Evolutionary conservation across 2,113 vertebrate genomes (phyloP), one percentile per base, ranked within the genome.

Genomic region (Tetraodon nigroviridis): DNA sequence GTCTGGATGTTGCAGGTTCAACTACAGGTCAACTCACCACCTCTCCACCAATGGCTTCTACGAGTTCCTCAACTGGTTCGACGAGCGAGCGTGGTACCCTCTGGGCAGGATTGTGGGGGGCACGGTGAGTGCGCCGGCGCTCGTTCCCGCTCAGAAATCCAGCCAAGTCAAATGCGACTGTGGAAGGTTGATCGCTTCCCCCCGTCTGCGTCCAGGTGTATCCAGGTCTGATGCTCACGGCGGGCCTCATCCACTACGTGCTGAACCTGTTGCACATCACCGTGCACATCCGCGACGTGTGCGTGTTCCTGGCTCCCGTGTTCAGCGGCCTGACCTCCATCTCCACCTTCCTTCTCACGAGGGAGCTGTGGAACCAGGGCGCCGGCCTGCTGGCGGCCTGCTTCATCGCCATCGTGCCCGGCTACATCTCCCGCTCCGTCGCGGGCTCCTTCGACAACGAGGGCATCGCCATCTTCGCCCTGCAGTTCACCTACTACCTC

Each of bases 61-160:
- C 69, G 97, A 99, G 89, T 99, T 99, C 90, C 93, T 99, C 84
- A 99, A 98, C 89, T 99, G 97, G 97, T 99, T 99, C 82, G 97
- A 99, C 66, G 97, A 99, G 87, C 92, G 97, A 88, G 96, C 97
- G 62, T 99, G 96, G 97, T 99, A 99, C 87, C 97, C 97, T 47
- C 81, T 99, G 81, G 97, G 97, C 88, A 93, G 97, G 89, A 99
- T 99, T 76, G 96, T 99, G 52, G 97, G 97, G 69, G 96, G 96
- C 82, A 99, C 97, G 69, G 97, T 99, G 92, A 94, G 96, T 93
- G 46, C 20, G 17, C 20, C 18, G 17, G 46, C 7, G 6, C 6
- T n/a, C 11, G 1, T 32, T 10, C 20, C 6, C 10, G 18, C 45
- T 18, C 7, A 42, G 11, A 13, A 46, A 47, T 46, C 12, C 44